Evolutionary conservation across 2,797 vertebrate genomes (phyloP).

Genomic region (Melanotaenia trifasciata): DNA sequence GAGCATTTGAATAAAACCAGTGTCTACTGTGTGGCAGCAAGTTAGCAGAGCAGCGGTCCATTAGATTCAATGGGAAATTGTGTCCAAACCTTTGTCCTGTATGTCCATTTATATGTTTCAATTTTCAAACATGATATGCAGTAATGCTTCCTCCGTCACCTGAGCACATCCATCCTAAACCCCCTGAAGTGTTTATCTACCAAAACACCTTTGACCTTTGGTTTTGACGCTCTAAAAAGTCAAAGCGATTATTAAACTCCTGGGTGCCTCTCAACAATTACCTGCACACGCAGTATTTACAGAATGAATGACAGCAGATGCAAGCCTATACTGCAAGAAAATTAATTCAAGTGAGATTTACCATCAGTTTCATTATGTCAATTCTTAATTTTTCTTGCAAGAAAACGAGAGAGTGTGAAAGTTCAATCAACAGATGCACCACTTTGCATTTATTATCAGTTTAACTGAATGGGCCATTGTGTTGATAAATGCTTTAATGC

Average conservation of each 20-base stretch:
- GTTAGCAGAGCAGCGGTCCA: no score
- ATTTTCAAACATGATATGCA: slow-evolving; percentile 33
- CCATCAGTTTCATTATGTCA: slow-evolving; percentile 50
- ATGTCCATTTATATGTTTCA: neutral
- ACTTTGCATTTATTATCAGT: slow-evolving; percentile 63
- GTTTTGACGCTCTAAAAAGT: slow-evolving; percentile 67
- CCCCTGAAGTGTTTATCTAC: slow-evolving; percentile 47
- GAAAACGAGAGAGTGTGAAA: slow-evolving; percentile 42
- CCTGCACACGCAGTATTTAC: slow-evolving; percentile 50
- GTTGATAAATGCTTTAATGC: slow-evolving; percentile 67
- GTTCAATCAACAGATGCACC: slow-evolving; percentile 62
- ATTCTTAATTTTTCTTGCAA: slow-evolving; percentile 33
- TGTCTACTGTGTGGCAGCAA: no score
- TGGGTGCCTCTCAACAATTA: slow-evolving; percentile 71
- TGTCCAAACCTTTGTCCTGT: no score
- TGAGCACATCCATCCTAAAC: slow-evolving; percentile 4
- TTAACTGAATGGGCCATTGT: slow-evolving; percentile 76
- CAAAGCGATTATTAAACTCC: slow-evolving; percentile 68
- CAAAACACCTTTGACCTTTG: slow-evolving; percentile 69
- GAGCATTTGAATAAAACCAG: no score
- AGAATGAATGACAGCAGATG: slow-evolving; percentile 62
- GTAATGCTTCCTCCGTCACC: neutral
- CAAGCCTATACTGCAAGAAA: slow-evolving; percentile 22
- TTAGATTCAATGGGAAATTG: no score
- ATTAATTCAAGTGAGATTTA: slow-evolving; percentile 43